These are phyloP conservation scores for Glandiceps talaboti DNA, from an alignment of 53 echinoderm and acorn worm species.

Conservation along the genomic window DNA sequence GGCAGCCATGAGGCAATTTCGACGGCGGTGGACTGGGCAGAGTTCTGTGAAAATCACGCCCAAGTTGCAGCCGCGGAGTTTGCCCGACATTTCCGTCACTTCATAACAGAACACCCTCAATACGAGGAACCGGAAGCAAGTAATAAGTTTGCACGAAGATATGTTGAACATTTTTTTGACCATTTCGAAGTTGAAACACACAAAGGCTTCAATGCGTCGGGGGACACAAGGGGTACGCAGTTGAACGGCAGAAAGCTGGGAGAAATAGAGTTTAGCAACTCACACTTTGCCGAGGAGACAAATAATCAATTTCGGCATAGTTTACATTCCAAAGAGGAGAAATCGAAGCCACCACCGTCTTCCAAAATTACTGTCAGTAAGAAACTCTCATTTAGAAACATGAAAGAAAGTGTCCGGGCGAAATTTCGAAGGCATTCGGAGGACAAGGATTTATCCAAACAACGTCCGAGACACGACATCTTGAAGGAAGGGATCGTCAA, in stretches of 20 bases:
- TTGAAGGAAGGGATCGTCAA: conserved; percentile 88
- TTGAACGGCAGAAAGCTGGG: neutral
- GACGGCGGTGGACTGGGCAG: conserved; percentile 4
- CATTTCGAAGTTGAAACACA: conserved; percentile 81
- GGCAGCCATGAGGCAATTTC: neutral
- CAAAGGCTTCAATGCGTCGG: conserved; percentile 38
- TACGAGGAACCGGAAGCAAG: neutral
- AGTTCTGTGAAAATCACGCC: conserved; percentile 91
- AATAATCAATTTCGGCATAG: neutral
- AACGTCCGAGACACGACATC: conserved; percentile 38
- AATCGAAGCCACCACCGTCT: neutral
- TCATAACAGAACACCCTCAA: neutral
- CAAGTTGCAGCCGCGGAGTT: conserved; percentile 63
- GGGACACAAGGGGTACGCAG: neutral
- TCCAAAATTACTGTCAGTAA: conserved; percentile 25
- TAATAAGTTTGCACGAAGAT: conserved; percentile 57
- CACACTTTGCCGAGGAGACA: neutral
- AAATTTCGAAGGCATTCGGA: conserved; percentile 55
- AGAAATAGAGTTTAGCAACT: neutral
- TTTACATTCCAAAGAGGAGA: neutral
- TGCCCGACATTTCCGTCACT: conserved; percentile 53
- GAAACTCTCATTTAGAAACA: conserved; percentile 78
- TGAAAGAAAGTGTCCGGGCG: conserved; percentile 59
- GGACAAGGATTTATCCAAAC: conserved; percentile 16
- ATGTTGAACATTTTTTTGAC: conserved; percentile 86